A percentile compares a stretch with the other conserved stretches of the same genome.
Evolutionary conservation across 2,113 vertebrate genomes (phyloP).

Genomic region (Phrynosoma blainvillii): DNA sequence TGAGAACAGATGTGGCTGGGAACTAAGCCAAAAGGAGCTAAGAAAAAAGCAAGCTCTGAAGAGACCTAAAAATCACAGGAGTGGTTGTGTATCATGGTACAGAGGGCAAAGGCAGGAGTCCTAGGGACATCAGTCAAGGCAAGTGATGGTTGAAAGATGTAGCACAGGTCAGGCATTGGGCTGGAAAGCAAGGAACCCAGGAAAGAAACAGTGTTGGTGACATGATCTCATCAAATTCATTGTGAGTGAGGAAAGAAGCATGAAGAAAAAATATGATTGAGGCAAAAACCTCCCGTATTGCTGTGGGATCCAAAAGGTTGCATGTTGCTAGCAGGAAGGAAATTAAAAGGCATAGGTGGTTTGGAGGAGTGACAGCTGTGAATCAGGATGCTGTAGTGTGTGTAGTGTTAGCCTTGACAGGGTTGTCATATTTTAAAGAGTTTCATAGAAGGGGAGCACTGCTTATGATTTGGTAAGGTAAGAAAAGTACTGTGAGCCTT

Average conservation of each 20-base stretch:
- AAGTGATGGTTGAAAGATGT: neutral
- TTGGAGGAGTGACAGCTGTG: neutral
- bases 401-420: neutral
- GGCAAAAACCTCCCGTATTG: neutral
- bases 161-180: neutral
- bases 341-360: neutral
- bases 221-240: no score
- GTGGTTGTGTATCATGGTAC: neutral
- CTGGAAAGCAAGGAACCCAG: neutral
- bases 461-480: neutral
- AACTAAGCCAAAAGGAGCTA: neutral
- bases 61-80: neutral
- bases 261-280: neutral
- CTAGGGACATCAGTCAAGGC: neutral
- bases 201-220: neutral
- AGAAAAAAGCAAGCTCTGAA: neutral
- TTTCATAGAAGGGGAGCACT: neutral
- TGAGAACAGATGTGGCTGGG: no score
- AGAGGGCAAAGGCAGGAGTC: neutral
- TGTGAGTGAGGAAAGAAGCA: neutral
- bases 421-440: neutral
- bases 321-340: neutral
- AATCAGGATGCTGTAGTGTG: neutral
- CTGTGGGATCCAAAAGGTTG: neutral
- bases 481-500: neutral